Evolutionary conservation across 2,113 vertebrate genomes (phyloP), one percentile per base, ranked within the genome.

Genomic region (Isichthys henryi): DNA sequence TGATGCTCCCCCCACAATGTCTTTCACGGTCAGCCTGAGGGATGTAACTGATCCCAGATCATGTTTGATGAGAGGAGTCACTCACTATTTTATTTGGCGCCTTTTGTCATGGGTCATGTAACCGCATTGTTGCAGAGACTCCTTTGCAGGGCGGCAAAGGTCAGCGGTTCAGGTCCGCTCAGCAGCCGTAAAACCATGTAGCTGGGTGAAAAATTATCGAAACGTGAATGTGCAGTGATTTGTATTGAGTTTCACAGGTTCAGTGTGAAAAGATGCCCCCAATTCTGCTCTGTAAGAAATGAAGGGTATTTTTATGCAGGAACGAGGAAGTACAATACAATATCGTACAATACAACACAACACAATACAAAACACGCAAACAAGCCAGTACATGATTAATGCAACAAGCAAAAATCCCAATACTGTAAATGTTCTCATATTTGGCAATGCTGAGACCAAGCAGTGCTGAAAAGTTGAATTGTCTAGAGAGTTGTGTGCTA

Each of bases 221-320:
- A 56, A 80, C 6, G 35, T 77, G 31, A 77, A 35, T 87, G 89
- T 91, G 45, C 84, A 92, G 90, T 82, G 93, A 93, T 93, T 77
- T 94, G 90, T 90, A 93, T 91, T 93, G 91, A 93, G 93, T 92
- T 93, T 85, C 62, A 70, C 10, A 70, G 27, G n/a, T 31, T 70
- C 9, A 27, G n/a, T 70, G 10, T 70, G 62, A 70, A 70, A 70
- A 27, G 62, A 13, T 10, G 9, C 10, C 23, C 23, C 8, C n/a
- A 27, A 11, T 6, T 70, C 10, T 70, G 27, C 27, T 27, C n/a
- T 31, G 62, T 70, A 70, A 70, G n/a, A 70, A 31, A 27, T 0
- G n/a, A 27, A 31, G 31, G 62, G 3, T 0, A 3, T 70, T 70
- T 70, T 70, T 27, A 31, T 27, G n/a, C 62, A 31, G 62, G 45